A percentile compares a stretch with the other conserved stretches of the same genome.
Conservation (phyloP, 2,113 vertebrate species). For the Pterocles orientalis region DNA sequence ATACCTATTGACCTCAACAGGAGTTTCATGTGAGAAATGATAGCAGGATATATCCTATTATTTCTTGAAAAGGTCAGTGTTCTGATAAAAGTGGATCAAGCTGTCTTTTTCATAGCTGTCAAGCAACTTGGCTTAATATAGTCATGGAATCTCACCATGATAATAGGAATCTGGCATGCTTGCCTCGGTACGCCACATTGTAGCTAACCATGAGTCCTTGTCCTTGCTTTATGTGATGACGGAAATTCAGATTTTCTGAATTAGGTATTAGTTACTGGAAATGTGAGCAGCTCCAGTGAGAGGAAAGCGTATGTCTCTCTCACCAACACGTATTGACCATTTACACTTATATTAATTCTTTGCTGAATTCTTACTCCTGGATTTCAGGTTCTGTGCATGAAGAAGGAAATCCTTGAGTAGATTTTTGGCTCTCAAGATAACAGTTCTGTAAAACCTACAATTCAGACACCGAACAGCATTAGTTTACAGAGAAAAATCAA, state of each 20-base stretch:
- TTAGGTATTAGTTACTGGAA: neutral
- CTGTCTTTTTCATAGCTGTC: constrained; percentile 63
- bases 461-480: neutral
- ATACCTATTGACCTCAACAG: constrained; percentile 40
- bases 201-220: neutral
- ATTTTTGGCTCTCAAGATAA: neutral
- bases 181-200: constrained; percentile 7
- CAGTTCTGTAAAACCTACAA: neutral
- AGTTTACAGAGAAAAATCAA: constrained; percentile 17
- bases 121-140: constrained; percentile 39
- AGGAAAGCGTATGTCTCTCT: neutral
- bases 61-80: constrained; percentile 47
- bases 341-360: neutral
- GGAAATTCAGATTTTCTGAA: constrained; percentile 29
- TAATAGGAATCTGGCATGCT: constrained; percentile 23
- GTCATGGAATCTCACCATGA: constrained; percentile 27
- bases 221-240: constrained; percentile 13
- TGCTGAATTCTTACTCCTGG: neutral
- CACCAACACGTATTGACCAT: neutral
- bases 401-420: neutral
- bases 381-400: neutral
- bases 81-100: constrained; percentile 40
- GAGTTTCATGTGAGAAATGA: constrained; percentile 25
- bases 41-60: constrained; percentile 15
- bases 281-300: neutral